Conservation (phyloP, 2,113 vertebrate species). For the Prionailurus viverrinus region DNA sequence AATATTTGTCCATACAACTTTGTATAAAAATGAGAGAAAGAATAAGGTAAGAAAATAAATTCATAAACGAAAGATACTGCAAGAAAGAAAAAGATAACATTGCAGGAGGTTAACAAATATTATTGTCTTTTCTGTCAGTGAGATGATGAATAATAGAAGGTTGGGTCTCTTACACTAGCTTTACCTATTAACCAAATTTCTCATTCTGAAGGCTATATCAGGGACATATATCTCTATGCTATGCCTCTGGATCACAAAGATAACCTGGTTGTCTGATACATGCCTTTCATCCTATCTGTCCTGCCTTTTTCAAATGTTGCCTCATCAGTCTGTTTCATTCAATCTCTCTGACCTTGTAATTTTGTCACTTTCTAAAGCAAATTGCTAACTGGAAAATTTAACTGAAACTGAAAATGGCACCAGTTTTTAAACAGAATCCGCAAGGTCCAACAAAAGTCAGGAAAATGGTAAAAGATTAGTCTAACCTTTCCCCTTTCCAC, state of each 20-base stretch:
- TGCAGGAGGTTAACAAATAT: background rate
- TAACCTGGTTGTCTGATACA: background rate
- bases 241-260: background rate
- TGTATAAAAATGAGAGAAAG: background rate
- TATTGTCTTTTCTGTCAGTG: background rate
- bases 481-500: background rate
- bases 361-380: conserved; percentile 36
- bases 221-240: background rate
- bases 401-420: background rate
- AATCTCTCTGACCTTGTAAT: background rate
- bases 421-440: background rate
- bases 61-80: conserved; percentile 15
- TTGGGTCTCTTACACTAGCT: background rate
- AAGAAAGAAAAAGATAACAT: conserved; percentile 3
- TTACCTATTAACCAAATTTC: background rate
- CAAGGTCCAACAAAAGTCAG: background rate
- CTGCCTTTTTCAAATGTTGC: background rate
- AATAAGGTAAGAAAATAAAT: background rate
- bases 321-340: background rate
- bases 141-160: background rate
- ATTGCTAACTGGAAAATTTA: conserved; percentile 38
- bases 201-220: background rate
- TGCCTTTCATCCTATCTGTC: background rate
- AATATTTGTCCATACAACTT: background rate
- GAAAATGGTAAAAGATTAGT: background rate